These are phyloP conservation scores for Lutjanus argentimaculatus DNA, from an alignment of 2,797 vertebrate species.

Conservation along the genomic window DNA sequence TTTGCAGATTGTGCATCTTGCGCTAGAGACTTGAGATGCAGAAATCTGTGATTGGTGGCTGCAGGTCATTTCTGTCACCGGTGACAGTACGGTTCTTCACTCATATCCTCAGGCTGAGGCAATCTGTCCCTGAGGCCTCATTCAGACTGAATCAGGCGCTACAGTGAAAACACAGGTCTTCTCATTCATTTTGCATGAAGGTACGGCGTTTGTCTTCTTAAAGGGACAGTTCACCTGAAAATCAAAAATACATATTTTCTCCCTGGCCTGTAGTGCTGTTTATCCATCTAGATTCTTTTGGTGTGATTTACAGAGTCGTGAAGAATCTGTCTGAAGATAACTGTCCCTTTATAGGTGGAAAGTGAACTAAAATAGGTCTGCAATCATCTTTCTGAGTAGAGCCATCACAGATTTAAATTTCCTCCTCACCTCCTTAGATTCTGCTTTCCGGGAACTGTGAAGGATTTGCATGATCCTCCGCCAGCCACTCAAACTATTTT, in stretches of 20 bases:
- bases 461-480: constrained; percentile 12
- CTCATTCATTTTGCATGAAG: no score
- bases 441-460: not conserved
- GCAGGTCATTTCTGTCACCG: constrained; percentile 27
- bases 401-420: constrained; percentile 7
- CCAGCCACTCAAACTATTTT: not conserved
- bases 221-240: no score
- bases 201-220: no score
- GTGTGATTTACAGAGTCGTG: no score
- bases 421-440: not conserved
- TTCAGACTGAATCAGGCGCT: no score
- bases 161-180: no score
- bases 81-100: not conserved
- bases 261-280: no score
- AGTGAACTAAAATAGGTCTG: not conserved
- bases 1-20: not conserved
- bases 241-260: no score
- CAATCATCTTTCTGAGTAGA: constrained; percentile 8
- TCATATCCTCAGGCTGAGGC: constrained; percentile 6
- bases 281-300: no score
- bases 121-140: constrained; percentile 23
- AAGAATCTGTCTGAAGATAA: no score
- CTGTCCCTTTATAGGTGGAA: no score
- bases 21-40: constrained; percentile 3
- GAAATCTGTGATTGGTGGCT: constrained; percentile 10